Base-by-base conservation (phyloP, 2,113 vertebrate genomes). In the Semnopithecus entellus region DNA sequence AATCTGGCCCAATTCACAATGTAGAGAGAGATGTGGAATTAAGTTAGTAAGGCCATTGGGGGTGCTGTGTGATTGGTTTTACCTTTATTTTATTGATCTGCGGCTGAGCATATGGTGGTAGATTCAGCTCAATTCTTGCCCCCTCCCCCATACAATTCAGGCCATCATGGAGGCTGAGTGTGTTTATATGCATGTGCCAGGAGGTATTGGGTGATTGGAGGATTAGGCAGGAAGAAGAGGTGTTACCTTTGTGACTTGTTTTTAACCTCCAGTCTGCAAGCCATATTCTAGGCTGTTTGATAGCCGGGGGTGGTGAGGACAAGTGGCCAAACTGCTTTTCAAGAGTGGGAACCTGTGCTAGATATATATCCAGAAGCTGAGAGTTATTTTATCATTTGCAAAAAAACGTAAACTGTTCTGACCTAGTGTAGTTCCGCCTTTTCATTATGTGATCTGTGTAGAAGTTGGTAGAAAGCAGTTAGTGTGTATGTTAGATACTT, bases 51-150 rank as follows among this genome's bases (percentile, higher is more conserved):
- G 91, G 38, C 75, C 84, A 88, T 90, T 80, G 81, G 75, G 75
- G 73, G 57, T 86, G 25, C 32, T 22, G 35, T 88, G 38, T 50
- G 61, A 76, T 83, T 91, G 66, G 40, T 78, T 90, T 97, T 93
- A 75, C n/a, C 70, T 87, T 93, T 92, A 79, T 22, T 78, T 86
- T 81, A 90, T 75, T 93, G 89, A 90, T 85, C 52, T 79, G 17
- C 20, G 38, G 61, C 91, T 88, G 68, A 90, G 87, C 92, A 93
- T 75, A 91, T 91, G 82, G 79, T 95, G 32, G 83, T 92, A 68
- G 25, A 61, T 57, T 96, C 35, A 87, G 45, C 81, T 27, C 40
- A 91, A 18, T 91, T 91, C 93, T 83, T 94, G 55, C 18, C 25
- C 18, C 72, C 35, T 85, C 35, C 35, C 40, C 43, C 72, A 0